These are phyloP conservation scores for Notothenia rossii DNA, from an alignment of 2,113 vertebrate genomes.

Conservation along the genomic window DNA sequence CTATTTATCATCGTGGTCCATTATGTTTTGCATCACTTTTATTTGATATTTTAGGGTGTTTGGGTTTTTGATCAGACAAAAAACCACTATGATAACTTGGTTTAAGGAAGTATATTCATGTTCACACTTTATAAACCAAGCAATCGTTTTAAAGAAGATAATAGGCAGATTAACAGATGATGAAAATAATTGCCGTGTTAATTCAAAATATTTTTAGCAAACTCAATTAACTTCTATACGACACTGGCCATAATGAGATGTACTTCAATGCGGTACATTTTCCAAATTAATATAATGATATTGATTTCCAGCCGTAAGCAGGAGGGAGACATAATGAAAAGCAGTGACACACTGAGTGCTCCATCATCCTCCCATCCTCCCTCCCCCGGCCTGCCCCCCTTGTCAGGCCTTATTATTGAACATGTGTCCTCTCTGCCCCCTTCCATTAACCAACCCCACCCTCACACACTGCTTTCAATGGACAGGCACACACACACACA, in stretches of 20 bases:
- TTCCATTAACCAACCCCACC: slow-evolving; percentile 72
- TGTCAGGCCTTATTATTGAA: slow-evolving; percentile 80
- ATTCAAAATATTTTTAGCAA: slow-evolving; percentile 1
- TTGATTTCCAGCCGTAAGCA: slow-evolving; percentile 47
- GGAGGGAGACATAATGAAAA: slow-evolving; percentile 56
- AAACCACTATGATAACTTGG: background rate
- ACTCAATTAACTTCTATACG: background rate
- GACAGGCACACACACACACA: slow-evolving; percentile 37
- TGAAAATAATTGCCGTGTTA: background rate
- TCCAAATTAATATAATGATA: slow-evolving; percentile 25
- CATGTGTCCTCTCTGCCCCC: slow-evolving; percentile 73
- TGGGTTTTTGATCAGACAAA: background rate
- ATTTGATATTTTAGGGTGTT: background rate
- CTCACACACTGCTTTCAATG: slow-evolving; percentile 53
- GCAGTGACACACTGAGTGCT: slow-evolving; percentile 39
- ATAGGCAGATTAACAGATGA: background rate
- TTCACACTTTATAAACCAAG: background rate
- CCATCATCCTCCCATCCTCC: slow-evolving; percentile 38
- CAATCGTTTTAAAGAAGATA: slow-evolving; percentile 2
- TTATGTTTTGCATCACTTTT: background rate
- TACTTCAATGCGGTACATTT: slow-evolving; percentile 1
- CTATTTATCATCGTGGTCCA: background rate
- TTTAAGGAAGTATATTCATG: too few relatives aligned
- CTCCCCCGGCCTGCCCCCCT: slow-evolving; percentile 58
- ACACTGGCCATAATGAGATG: background rate